Percentiles rank a stretch among this genome's conserved stretches.
phyloP scores from a whole-genome alignment of 2,113 vertebrate genomes.

The Malurus alboscapulatus region DNA sequence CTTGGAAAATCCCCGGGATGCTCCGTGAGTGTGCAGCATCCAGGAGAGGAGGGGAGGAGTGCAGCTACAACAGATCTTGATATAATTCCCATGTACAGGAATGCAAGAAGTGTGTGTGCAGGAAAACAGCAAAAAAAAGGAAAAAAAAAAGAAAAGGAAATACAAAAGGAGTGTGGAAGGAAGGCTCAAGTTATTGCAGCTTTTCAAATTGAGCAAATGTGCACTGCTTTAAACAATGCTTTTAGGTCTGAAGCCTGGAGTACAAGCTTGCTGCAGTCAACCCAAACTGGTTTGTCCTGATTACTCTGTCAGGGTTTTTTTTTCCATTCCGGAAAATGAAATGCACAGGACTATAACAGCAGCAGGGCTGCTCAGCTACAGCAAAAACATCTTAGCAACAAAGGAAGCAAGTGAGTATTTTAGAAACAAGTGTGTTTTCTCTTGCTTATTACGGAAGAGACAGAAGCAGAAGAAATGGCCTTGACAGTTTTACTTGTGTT shows the following conservation, averaged over 20 bases:
- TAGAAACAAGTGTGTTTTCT: neutral
- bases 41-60: neutral
- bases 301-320: neutral
- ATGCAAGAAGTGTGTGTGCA: neutral
- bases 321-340: neutral
- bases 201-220: neutral
- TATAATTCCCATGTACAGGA: neutral
- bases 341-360: accelerated
- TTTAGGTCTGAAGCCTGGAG: neutral
- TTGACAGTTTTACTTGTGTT: neutral
- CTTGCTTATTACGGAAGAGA: neutral
- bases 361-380: neutral
- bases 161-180: neutral
- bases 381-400: neutral
- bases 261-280: neutral
- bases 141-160: accelerated
- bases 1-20: neutral
- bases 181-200: neutral
- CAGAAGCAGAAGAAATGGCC: neutral
- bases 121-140: neutral
- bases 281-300: neutral
- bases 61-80: neutral
- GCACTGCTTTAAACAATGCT: neutral
- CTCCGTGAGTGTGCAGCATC: neutral
- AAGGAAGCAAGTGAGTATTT: neutral